Percentiles rank a stretch among this genome's conserved stretches.
These are phyloP conservation scores for Gallinago undulata DNA, from an alignment of 2,113 vertebrate species.

Conservation along the genomic window DNA sequence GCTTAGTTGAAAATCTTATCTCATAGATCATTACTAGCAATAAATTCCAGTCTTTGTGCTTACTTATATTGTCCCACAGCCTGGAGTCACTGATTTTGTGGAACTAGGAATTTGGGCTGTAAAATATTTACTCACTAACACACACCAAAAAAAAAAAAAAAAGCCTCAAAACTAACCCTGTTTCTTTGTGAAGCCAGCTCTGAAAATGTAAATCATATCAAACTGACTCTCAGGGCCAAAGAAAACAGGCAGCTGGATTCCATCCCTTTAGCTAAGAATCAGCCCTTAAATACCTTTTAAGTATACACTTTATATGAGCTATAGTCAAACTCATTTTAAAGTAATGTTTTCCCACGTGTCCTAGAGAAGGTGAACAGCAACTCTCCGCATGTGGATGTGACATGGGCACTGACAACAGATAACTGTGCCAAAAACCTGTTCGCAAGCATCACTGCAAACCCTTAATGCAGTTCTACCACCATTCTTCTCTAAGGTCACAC, in stretches of 20 bases:
- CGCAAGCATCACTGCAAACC: not conserved
- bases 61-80: not conserved
- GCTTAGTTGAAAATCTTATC: constrained; percentile 58
- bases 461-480: not conserved
- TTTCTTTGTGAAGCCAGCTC: constrained; percentile 8
- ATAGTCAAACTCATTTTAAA: not conserved
- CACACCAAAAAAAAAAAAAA: not conserved
- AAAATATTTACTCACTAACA: constrained; percentile 40
- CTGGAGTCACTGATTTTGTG: constrained; percentile 4
- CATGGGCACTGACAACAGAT: not conserved
- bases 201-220: constrained; percentile 38
- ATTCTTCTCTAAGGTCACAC: not conserved
- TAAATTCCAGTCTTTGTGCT: constrained; percentile 59
- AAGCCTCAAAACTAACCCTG: not conserved
- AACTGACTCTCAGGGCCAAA: constrained; percentile 25
- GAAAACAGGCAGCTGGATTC: constrained; percentile 59
- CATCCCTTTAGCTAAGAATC: constrained; percentile 24
- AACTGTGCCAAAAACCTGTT: not conserved
- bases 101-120: constrained; percentile 1
- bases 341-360: not conserved
- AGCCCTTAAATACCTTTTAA: constrained; percentile 2
- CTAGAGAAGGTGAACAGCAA: not conserved
- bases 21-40: constrained; percentile 57
- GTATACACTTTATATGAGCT: not conserved
- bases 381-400: not conserved